These are phyloP conservation scores for Cylindroiulus punctatus DNA, from an alignment of 2,888 invertebrate species.

Conservation along the genomic window DNA sequence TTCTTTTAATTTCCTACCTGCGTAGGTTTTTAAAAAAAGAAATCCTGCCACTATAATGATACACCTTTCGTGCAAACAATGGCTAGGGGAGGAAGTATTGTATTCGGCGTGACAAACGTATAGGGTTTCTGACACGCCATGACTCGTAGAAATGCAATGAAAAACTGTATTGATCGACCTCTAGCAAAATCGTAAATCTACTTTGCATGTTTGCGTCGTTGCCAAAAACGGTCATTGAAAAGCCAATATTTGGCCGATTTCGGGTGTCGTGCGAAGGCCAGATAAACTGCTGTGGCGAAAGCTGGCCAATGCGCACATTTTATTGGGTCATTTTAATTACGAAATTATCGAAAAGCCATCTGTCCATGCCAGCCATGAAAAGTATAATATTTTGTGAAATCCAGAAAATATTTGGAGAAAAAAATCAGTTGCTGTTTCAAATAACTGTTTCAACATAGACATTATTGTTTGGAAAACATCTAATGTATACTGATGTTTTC, in stretches of 20 bases:
- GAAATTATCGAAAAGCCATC: not conserved
- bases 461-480: too few relatives aligned
- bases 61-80: constrained; percentile 30
- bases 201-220: not conserved
- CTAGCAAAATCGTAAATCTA: not conserved
- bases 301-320: not conserved
- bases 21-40: not conserved
- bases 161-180: constrained; percentile 32
- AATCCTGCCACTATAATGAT: constrained; percentile 35
- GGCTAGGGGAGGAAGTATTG: constrained; percentile 36
- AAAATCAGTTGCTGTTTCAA: too few relatives aligned
- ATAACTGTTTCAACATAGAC: too few relatives aligned
- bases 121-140: constrained; percentile 38
- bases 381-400: too few relatives aligned
- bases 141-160: constrained; percentile 35
- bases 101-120: not conserved
- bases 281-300: not conserved
- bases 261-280: not conserved
- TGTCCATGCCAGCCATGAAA: too few relatives aligned
- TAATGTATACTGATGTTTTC: too few relatives aligned
- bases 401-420: too few relatives aligned
- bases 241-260: constrained; percentile 9
- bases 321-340: not conserved
- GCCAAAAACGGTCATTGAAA: constrained; percentile 25
- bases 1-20: constrained; percentile 33